A percentile compares a stretch with the other conserved stretches of the same genome.
These are phyloP conservation scores for Heliothis virescens DNA, from an alignment of 1,140 invertebrate genomes.

Conservation along the genomic window DNA sequence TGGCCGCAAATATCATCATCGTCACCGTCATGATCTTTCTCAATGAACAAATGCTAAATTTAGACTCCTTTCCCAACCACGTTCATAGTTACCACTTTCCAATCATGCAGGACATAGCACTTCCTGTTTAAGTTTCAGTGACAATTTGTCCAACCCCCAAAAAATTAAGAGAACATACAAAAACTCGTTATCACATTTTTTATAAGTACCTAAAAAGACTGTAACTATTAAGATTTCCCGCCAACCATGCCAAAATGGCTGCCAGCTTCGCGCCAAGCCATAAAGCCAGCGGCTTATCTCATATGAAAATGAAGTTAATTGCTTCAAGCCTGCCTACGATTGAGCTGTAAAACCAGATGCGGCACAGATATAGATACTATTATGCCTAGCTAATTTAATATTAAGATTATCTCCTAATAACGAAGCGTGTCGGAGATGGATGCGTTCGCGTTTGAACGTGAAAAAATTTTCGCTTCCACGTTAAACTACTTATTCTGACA, in stretches of 20 bases:
- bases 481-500: too few relatives aligned
- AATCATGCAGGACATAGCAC: too few relatives aligned
- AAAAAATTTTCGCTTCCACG: neutral
- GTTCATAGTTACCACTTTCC: too few relatives aligned
- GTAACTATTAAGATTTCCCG: neutral
- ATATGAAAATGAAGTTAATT: constrained; percentile 23
- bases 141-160: too few relatives aligned
- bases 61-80: too few relatives aligned
- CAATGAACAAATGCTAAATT: too few relatives aligned
- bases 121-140: too few relatives aligned
- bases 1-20: too few relatives aligned
- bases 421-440: neutral
- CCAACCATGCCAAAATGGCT: neutral
- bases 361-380: neutral
- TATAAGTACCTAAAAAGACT: neutral
- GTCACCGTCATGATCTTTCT: too few relatives aligned
- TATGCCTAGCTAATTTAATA: neutral
- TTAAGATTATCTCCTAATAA: neutral
- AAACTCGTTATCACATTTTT: neutral
- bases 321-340: neutral
- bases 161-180: too few relatives aligned
- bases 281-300: neutral
- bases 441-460: neutral
- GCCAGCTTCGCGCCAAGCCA: neutral
- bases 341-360: constrained; percentile 13